These are phyloP conservation scores for Drosophila barbarae DNA, from an alignment of 2,888 invertebrate species.

Conservation along the genomic window DNA sequence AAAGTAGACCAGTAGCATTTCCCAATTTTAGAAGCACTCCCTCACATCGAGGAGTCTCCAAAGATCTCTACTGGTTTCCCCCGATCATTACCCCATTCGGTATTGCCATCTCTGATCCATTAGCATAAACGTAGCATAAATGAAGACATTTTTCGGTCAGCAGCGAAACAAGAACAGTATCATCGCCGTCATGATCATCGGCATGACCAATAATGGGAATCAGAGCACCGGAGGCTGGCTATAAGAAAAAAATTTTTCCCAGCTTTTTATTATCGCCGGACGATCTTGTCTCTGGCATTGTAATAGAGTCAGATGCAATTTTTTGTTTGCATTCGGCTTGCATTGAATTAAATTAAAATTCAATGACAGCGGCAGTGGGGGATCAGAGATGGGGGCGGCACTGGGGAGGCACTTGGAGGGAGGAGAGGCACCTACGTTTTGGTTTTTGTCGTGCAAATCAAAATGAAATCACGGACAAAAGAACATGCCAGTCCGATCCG, in stretches of 20 bases:
- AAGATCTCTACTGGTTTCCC: slow-evolving; percentile 2
- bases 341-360: slow-evolving; percentile 73
- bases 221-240: slow-evolving; percentile 62
- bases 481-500: slow-evolving; percentile 60
- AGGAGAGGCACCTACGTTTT: slow-evolving; percentile 57
- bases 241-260: slow-evolving; percentile 57
- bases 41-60: not conserved
- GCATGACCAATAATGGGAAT: slow-evolving; percentile 67
- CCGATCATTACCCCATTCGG: slow-evolving; percentile 26
- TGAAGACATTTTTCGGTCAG: slow-evolving; percentile 66
- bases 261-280: slow-evolving; percentile 68
- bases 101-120: slow-evolving; percentile 52
- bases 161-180: slow-evolving; percentile 46
- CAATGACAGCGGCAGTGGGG: slow-evolving; percentile 55
- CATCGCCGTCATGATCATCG: slow-evolving; percentile 48
- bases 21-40: slow-evolving; percentile 5
- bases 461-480: slow-evolving; percentile 69
- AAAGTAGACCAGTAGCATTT: not conserved
- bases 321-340: slow-evolving; percentile 44
- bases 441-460: slow-evolving; percentile 70
- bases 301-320: slow-evolving; percentile 55
- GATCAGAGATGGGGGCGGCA: not conserved
- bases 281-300: slow-evolving; percentile 60
- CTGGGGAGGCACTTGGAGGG: slow-evolving; percentile 6
- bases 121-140: slow-evolving; percentile 69